phyloP scores from a whole-genome alignment of 2,888 invertebrate species.

The Cryptus armator region DNA sequence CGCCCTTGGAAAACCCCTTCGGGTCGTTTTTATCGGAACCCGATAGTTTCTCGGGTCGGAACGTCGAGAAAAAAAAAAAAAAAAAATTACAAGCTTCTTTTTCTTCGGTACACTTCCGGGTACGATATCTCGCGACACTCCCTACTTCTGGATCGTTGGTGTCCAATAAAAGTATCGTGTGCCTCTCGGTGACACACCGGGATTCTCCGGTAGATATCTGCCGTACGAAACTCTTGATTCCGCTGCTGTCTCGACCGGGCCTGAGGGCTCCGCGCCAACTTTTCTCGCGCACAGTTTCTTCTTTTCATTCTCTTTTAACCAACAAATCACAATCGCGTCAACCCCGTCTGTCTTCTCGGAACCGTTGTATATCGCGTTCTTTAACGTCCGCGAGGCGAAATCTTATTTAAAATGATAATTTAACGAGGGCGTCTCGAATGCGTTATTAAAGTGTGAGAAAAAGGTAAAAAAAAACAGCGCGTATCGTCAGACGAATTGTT shows the following conservation, averaged over 20 bases:
- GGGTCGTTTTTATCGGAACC: constrained; percentile 66
- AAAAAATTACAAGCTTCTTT: constrained; percentile 63
- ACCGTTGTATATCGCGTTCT: constrained; percentile 11
- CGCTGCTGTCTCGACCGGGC: constrained; percentile 50
- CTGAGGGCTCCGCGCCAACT: constrained; percentile 54
- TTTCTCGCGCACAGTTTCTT: constrained; percentile 49
- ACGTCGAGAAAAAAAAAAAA: constrained; percentile 47
- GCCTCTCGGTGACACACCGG: constrained; percentile 51
- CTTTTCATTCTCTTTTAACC: constrained; percentile 24
- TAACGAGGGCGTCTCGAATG: background rate
- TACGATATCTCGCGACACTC: constrained; percentile 40
- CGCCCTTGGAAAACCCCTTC: constrained; percentile 36
- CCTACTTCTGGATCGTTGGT: constrained; percentile 24
- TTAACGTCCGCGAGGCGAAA: background rate
- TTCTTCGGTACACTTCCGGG: constrained; percentile 55
- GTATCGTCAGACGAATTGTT: constrained; percentile 44
- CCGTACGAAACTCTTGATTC: constrained; percentile 55
- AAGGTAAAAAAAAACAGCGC: background rate
- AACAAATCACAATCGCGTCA: constrained; percentile 50
- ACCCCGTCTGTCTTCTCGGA: constrained; percentile 25
- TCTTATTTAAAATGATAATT: background rate
- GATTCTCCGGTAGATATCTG: constrained; percentile 46
- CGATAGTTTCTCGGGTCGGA: constrained; percentile 64
- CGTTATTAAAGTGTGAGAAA: background rate
- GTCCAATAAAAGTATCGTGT: constrained; percentile 66